These are phyloP conservation scores for Peromyscus attwateri DNA, from an alignment of 2,797 vertebrate genomes.

Conservation along the genomic window DNA sequence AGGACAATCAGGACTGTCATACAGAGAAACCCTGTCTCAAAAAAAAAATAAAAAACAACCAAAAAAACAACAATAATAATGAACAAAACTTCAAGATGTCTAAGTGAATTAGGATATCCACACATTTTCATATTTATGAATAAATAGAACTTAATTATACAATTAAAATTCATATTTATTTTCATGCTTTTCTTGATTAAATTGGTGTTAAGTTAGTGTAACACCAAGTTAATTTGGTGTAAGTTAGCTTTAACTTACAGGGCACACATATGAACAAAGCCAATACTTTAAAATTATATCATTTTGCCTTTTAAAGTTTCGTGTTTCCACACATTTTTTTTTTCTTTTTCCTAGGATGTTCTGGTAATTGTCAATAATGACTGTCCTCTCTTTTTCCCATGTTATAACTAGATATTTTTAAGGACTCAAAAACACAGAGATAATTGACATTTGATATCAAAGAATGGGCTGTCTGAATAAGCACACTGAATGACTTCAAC, in stretches of 20 bases:
- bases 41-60: too few relatives aligned
- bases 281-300: conserved; percentile 12
- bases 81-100: too few relatives aligned
- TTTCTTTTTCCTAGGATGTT: neutral
- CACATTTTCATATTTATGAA: too few relatives aligned
- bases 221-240: too few relatives aligned
- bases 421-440: conserved; percentile 40
- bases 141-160: too few relatives aligned
- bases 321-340: neutral
- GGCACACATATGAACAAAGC: neutral
- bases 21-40: neutral
- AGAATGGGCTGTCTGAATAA: conserved; percentile 12
- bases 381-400: neutral
- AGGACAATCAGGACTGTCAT: too few relatives aligned
- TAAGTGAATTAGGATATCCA: too few relatives aligned
- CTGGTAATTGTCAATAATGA: conserved; percentile 18
- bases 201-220: too few relatives aligned
- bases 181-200: too few relatives aligned
- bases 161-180: too few relatives aligned
- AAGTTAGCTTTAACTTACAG: conserved; percentile 34
- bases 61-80: too few relatives aligned
- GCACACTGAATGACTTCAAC: conserved; percentile 39
- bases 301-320: neutral
- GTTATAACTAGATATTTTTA: neutral
- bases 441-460: neutral